These are phyloP conservation scores for Lucifuga dentata DNA, from an alignment of 2,113 vertebrate genomes.

Conservation along the genomic window DNA sequence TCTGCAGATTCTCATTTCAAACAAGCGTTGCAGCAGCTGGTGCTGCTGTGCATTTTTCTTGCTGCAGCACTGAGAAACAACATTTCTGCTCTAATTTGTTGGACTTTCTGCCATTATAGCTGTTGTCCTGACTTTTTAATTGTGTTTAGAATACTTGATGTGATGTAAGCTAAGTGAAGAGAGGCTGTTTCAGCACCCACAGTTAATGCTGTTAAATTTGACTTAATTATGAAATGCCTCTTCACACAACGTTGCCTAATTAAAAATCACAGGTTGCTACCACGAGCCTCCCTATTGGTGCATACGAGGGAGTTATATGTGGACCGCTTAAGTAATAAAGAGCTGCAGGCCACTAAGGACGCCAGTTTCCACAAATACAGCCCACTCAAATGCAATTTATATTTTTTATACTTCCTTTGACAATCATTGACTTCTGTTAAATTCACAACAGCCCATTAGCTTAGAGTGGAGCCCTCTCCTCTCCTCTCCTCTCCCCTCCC, in stretches of 20 bases:
- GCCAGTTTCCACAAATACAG: constrained; percentile 30
- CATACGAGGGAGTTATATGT: constrained; percentile 7
- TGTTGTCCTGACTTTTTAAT: constrained; percentile 1
- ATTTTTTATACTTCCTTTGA: constrained; percentile 38
- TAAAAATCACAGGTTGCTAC: constrained; percentile 14
- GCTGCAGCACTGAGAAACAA: too few relatives aligned
- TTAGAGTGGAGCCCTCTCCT: constrained; percentile 14
- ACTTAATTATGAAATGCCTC: background rate
- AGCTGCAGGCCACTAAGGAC: constrained; percentile 18
- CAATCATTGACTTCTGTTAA: constrained; percentile 57
- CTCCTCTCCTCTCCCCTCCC: constrained; percentile 40
- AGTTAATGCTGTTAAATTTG: background rate
- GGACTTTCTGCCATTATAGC: background rate
- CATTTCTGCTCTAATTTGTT: background rate
- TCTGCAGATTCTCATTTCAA: background rate
- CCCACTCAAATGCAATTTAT: constrained; percentile 29
- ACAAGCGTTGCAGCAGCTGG: background rate
- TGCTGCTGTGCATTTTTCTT: too few relatives aligned
- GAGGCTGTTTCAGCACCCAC: background rate
- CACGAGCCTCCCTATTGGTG: background rate
- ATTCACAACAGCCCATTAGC: constrained; percentile 45
- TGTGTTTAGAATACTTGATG: background rate
- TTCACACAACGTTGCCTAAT: constrained; percentile 20
- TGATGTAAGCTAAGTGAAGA: background rate
- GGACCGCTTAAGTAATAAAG: constrained; percentile 1